These are phyloP conservation scores for Lepidurus apus DNA, from an alignment of 1,140 invertebrate genomes.

Conservation along the genomic window DNA sequence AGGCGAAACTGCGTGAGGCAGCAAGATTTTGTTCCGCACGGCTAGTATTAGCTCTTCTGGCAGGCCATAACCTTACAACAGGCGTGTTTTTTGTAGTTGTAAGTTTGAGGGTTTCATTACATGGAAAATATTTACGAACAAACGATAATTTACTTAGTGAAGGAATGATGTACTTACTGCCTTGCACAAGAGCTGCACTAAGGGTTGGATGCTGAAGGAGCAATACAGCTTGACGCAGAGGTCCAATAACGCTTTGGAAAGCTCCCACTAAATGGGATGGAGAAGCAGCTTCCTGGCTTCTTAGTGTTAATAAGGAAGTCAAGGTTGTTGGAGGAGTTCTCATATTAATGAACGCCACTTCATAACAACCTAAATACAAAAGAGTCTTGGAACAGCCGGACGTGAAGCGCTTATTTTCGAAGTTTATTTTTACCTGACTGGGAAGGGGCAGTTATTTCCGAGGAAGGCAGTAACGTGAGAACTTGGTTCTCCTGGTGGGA, in stretches of 20 bases:
- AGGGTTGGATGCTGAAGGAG: constrained; percentile 29
- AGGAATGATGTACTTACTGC: neutral
- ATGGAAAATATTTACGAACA: constrained; percentile 20
- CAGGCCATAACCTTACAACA: constrained; percentile 27
- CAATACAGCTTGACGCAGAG: constrained; percentile 25
- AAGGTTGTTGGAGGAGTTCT: neutral
- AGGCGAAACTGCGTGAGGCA: constrained; percentile 38
- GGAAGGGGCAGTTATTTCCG: neutral
- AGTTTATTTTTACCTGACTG: constrained; percentile 28
- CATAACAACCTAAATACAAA: neutral
- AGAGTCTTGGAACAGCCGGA: neutral
- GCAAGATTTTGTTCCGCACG: constrained; percentile 36
- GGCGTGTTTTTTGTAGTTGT: neutral
- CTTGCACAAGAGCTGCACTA: neutral
- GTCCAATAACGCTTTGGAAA: constrained; percentile 26
- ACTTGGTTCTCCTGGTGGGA: constrained; percentile 41
- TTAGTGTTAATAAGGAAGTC: constrained; percentile 5
- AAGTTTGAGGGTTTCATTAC: neutral
- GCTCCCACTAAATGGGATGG: constrained; percentile 28
- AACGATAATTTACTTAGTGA: too few species aligned
- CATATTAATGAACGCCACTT: neutral
- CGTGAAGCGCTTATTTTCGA: neutral
- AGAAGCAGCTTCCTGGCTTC: neutral
- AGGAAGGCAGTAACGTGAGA: constrained; percentile 10
- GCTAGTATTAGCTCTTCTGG: constrained; percentile 34